Evolutionary conservation across 2,113 vertebrate species (phyloP), one percentile per base, ranked within the genome.

Genomic region (Numida meleagris): DNA sequence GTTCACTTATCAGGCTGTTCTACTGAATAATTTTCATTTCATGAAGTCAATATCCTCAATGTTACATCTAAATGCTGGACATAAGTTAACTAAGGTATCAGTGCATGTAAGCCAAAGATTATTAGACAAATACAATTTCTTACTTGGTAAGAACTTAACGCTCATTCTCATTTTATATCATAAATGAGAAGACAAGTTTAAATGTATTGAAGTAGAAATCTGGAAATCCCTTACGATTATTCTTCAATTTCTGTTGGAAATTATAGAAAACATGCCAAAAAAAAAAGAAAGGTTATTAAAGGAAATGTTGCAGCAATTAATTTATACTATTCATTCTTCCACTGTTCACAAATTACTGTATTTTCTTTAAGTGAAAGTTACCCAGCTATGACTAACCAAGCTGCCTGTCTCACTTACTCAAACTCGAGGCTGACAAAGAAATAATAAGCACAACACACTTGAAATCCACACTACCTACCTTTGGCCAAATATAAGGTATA

Each of bases 1-100:
- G 42, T 82, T 85, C 61, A 33, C 43, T 86, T 92, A 90, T 77
- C 90, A 90, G 19, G 20, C 20, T 88, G 91, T 88, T 94, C 86
- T 80, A 10, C 0, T 66, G 65, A 88, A 40, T 74, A 82, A 81
- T 43, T 97, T 88, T 68, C 18, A 94, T 86, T 91, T 83, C n/a
- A 71, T 25, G 1, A 71, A 68, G 72, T 57, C 20, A 5, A 70
- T 81, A 87, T 78, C 23, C 51, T 93, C 73, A 29, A 3, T 9
- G 66, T 40, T 65, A 29, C 38, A 14, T 16, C 73, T 59, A 48
- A 96, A 90, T 23, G 5, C 23, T 14, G 51, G 72, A 24, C 38
- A 38, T 83, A 59, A 86, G 62, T 21, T 20, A 65, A 31, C 29
- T 40, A 18, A 34, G 15, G 14, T 6, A 46, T 6, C 73, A 31